Evolutionary conservation across 1,140 invertebrate genomes (phyloP), one percentile per base, ranked within the genome.

Genomic region (Linepithema humile): DNA sequence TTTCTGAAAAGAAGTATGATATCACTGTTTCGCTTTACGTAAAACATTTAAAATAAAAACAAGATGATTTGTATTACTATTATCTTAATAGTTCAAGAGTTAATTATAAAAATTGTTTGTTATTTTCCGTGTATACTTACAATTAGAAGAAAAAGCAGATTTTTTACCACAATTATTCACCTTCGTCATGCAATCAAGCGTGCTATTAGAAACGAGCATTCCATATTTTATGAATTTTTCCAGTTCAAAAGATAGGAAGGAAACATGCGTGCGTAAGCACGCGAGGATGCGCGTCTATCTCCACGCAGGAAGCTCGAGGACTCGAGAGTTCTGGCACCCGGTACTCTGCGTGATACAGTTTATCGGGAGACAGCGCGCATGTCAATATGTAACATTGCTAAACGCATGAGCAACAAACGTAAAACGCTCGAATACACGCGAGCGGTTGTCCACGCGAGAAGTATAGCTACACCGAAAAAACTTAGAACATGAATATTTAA

Each of bases 381-480:
- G 29, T 77, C 73, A 65, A 77, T 77, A 77, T 15, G 9, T 32
- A n/a, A 9, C n/a, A 15, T 32, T 53, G 23, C 55, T 59, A 12
- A 73, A n/a, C 3, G 23, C 26, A 23, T 57, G 26, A 20, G 17
- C 23, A 5, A 32, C 40, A n/a, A 12, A 35, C 40, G 32, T 65
- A 65, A 50, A 38, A 77, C 53, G 29, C 15, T 26, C 9, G 20
- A 26, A 35, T 64, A 48, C 40, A 62, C 29, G 55, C 59, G 6
- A 48, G 38, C 57, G 43, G n/a, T n/a, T 64, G 40, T 62, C 64
- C 73, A 48, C 73, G n/a, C 29, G 73, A 77, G 32, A 73, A 17
- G 55, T 35, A 23, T 1, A 29, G 10, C 20, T 20, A n/a, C 7
- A 26, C 7, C 6, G 26, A 48, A 62, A 35, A 73, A 12, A 32